Percentiles rank a stretch among this genome's conserved stretches.
phyloP scores from a whole-genome alignment of 2,113 vertebrate genomes.

The Octodon degus region DNA sequence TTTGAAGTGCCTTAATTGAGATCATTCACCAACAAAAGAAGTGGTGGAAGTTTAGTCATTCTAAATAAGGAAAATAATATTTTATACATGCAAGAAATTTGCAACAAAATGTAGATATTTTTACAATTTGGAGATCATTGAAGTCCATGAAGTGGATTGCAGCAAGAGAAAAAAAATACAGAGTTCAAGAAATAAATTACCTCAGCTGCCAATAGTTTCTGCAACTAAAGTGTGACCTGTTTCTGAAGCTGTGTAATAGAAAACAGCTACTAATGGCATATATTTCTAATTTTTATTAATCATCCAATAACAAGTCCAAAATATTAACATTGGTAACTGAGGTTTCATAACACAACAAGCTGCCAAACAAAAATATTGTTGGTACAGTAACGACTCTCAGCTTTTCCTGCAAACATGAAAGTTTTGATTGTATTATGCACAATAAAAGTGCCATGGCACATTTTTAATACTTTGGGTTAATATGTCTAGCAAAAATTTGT shows the following conservation, averaged over 20 bases:
- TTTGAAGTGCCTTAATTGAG: slow-evolving; percentile 16
- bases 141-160: neutral
- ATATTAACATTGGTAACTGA: slow-evolving; percentile 22
- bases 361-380: slow-evolving; percentile 37
- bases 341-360: slow-evolving; percentile 39
- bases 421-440: slow-evolving; percentile 46
- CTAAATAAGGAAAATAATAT: slow-evolving; percentile 27
- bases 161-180: neutral
- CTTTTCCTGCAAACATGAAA: slow-evolving; percentile 36
- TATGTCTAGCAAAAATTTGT: slow-evolving; percentile 54
- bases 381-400: slow-evolving; percentile 3
- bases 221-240: neutral
- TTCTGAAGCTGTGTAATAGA: neutral
- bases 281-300: neutral
- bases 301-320: slow-evolving; percentile 47
- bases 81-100: slow-evolving; percentile 29
- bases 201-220: neutral
- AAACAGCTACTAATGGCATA: neutral
- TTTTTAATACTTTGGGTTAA: slow-evolving; percentile 66
- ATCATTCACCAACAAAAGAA: neutral
- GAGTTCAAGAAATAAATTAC: neutral
- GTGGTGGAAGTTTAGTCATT: neutral
- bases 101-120: neutral
- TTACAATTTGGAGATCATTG: neutral
- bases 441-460: slow-evolving; percentile 51